Evolutionary conservation across 64 coral and sea anemone genomes (phyloP).

Genomic region (Catalaphyllia jardinei): DNA sequence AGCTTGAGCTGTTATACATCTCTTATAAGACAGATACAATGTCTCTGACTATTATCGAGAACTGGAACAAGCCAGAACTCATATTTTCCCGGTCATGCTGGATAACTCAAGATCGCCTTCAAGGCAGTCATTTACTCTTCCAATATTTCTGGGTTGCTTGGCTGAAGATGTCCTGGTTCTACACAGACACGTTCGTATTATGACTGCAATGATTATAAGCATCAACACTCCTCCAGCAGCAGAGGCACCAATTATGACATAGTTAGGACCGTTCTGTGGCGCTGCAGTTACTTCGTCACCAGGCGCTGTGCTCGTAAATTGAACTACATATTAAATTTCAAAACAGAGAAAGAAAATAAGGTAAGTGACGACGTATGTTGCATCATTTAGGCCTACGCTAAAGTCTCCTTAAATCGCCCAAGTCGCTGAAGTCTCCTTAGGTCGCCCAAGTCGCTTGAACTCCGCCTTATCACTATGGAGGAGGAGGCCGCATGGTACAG

Average conservation of each 20-base stretch:
- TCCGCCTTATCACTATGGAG: too few relatives aligned
- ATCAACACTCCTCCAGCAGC: constrained; percentile 14
- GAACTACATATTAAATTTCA: background rate
- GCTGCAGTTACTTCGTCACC: background rate
- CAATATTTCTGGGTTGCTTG: background rate
- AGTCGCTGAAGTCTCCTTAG: too few relatives aligned
- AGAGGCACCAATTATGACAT: constrained; percentile 14
- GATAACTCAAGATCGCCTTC: constrained; percentile 11
- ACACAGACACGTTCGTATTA: constrained; percentile 17
- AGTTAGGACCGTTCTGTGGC: background rate
- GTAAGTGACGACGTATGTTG: too few relatives aligned
- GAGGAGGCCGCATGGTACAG: too few relatives aligned
- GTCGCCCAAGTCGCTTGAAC: too few relatives aligned
- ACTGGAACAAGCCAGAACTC: background rate
- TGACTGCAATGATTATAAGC: background rate
- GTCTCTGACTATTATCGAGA: background rate
- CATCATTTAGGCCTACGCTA: too few relatives aligned
- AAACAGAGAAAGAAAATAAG: background rate
- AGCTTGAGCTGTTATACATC: too few relatives aligned
- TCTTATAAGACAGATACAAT: background rate
- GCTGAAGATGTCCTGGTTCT: background rate
- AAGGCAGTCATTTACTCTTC: background rate
- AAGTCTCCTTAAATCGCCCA: too few relatives aligned
- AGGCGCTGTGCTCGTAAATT: background rate
- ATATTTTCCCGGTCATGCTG: background rate